Evolutionary conservation across 2,797 vertebrate species (phyloP), one percentile per base, ranked within the genome.

Genomic region (Pelochelys cantorii): DNA sequence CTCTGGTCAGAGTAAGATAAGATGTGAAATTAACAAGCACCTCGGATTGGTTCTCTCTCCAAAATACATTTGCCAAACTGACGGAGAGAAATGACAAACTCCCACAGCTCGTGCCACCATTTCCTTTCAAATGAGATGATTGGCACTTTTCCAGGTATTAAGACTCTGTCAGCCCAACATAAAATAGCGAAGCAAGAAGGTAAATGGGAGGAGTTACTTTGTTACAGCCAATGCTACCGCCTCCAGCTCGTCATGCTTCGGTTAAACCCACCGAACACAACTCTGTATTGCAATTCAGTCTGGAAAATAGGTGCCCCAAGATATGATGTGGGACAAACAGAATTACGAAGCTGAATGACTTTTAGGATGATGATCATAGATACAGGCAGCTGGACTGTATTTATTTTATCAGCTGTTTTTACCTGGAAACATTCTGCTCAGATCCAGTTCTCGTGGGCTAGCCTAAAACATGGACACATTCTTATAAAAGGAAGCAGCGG

Each of bases 121-220:
- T 81, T 84, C 95, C 91, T 96, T 93, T 93, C 90, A 96, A 96
- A 94, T 56, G 82, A 89, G 82, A 85, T 95, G 83, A 96, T 75
- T 93, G 89, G 90, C 68, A 94, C 86, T 95, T 96, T 96, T 81
- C 84, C 88, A 95, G 88, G 92, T 90, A 92, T 93, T 96, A 96
- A 90, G 85, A 71, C 92, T 92, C 90, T 34, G 82, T 83, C 89
- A 94, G 92, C 57, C 91, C 65, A 95, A 88, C 54, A 86, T 83
- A 94, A 96, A 96, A 92, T 93, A 94, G 89, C 92, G 95, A 93
- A 97, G 96, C 94, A 96, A 90, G 92, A 92, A 97, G 96, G 88
- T 92, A 89, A 96, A 97, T 96, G 93, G 87, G 97, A 96, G 92
- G 89, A 96, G 89, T 94, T 95, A 93, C 89, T 96, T 96, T 96